Base-by-base conservation (phyloP, 2,888 invertebrate genomes). In the Rhogogaster chlorosoma region DNA sequence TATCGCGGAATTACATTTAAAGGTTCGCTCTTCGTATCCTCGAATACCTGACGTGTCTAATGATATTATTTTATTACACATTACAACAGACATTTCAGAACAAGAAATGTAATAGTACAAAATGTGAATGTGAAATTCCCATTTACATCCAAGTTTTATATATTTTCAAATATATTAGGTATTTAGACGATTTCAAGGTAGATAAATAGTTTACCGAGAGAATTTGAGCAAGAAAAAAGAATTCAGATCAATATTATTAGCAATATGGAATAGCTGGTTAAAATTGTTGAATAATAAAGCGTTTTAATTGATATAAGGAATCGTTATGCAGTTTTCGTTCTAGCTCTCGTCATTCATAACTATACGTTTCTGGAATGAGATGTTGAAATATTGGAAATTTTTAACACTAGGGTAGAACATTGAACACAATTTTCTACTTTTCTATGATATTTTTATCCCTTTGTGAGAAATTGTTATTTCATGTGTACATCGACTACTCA, bases 51-150 rank as follows among this genome's bases (percentile, higher is more conserved):
- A 36, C n/a, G n/a, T 38, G 36, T 38, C 22, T 70, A 22, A 70
- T 32, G 9, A 38, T 7, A 36, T 38, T 38, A 70, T 18, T 70
- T 70, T 2, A 70, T 70, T 2, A 70, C 18, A 70, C 32, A 26
- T 9, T 57, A 57, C 22, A 42, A 73, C 38, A 38, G 2, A 36
- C 12, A 71, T 71, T 71, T 71, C 22, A 71, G 10, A 42, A 42
- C 4, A 9, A 73, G 12, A 73, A 67, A 12, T 61, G n/a, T 61
- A n/a, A n/a, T 61, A 70, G 73, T 73, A 73, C 73, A 73, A 42
- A 73, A 22, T 71, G 10, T n/a, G 38, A 71, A 71, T 22, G 38
- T 71, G 6, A 7, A 71, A 71, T 38, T n/a, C 18, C 38, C 15
- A n/a, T 71, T 38, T 36, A 71, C 5, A 32, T 49, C 18, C 4